Evolutionary conservation across 1,140 invertebrate genomes (phyloP).

Genomic region (Rhopalosiphum maidis): DNA sequence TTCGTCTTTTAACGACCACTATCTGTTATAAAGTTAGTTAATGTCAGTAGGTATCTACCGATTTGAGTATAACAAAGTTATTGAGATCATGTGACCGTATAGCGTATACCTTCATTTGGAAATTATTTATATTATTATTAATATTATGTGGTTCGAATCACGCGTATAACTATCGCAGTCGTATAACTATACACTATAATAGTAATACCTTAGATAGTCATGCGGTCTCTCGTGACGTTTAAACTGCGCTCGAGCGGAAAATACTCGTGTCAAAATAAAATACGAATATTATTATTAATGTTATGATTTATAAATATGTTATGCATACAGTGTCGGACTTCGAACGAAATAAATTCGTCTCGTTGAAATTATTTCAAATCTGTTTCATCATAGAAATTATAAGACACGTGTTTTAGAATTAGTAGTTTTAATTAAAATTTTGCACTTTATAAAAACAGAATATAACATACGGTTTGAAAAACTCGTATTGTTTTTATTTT

Average conservation of each 20-base stretch:
- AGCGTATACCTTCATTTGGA: background rate
- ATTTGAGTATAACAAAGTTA: background rate
- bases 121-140: background rate
- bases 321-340: too few relatives aligned
- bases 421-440: too few relatives aligned
- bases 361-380: too few relatives aligned
- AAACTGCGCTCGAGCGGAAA: background rate
- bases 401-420: too few relatives aligned
- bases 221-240: background rate
- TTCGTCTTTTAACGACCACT: background rate
- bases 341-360: too few relatives aligned
- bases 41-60: background rate
- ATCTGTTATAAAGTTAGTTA: background rate
- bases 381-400: too few relatives aligned
- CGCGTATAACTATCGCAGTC: background rate
- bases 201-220: background rate
- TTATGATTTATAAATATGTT: background rate
- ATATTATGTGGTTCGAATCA: background rate
- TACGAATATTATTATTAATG: background rate
- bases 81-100: background rate
- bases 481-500: too few relatives aligned
- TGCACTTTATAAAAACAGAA: too few relatives aligned
- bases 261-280: background rate
- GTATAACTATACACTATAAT: background rate
- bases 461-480: too few relatives aligned